Percentiles rank a stretch among this genome's conserved stretches.
Conservation (phyloP, 2,113 vertebrate species). For the Hypomesus transpacificus region DNA sequence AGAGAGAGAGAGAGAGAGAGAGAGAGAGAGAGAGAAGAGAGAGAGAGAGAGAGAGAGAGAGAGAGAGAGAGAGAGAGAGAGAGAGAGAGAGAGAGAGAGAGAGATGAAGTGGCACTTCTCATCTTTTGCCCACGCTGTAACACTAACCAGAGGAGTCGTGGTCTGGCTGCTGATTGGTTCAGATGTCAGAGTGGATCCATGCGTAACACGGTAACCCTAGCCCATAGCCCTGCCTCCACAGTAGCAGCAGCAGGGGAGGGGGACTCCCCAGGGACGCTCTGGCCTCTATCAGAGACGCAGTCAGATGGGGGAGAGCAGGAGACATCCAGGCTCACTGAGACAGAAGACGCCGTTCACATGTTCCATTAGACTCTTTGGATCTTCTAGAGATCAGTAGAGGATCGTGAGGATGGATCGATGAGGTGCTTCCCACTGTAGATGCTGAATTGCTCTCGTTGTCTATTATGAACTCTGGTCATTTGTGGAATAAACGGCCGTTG, state of each 20-base stretch:
- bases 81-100: neutral
- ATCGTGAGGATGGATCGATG: no score
- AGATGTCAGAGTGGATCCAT: constrained; percentile 26
- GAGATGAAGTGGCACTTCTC: neutral
- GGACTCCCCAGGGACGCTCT: constrained; percentile 38
- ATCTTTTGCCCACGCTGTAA: constrained; percentile 16
- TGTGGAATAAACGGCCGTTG: no score
- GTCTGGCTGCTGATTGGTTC: constrained; percentile 38
- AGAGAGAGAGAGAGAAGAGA: neutral
- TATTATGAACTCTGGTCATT: no score
- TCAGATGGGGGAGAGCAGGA: constrained; percentile 13
- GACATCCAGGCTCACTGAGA: neutral
- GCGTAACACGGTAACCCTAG: constrained; percentile 44
- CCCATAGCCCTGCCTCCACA: constrained; percentile 35
- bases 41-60: constrained; percentile 1
- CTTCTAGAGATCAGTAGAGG: no score
- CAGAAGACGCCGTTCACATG: no score
- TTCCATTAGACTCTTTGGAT: no score
- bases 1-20: neutral
- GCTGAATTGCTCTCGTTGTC: no score
- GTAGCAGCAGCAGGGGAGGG: constrained; percentile 33
- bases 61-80: neutral
- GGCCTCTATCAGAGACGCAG: constrained; percentile 32
- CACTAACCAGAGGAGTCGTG: constrained; percentile 30
- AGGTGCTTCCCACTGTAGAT: no score